These are phyloP conservation scores for Chelonia mydas DNA, from an alignment of 2,797 vertebrate genomes.

Conservation along the genomic window DNA sequence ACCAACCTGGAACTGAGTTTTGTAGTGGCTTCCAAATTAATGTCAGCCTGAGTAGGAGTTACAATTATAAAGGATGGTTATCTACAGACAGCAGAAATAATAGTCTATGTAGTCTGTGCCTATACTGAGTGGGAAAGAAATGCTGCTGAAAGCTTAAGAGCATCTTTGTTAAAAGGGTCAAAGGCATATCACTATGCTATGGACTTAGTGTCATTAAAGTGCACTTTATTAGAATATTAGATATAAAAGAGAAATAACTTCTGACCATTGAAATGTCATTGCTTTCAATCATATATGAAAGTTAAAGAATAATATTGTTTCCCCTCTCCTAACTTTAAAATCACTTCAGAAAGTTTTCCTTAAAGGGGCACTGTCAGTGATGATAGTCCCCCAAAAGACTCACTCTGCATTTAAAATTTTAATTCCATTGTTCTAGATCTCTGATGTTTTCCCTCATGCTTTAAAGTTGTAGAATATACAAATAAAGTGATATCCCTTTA, in stretches of 20 bases:
- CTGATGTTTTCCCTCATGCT: background rate
- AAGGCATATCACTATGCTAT: background rate
- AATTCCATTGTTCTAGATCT: background rate
- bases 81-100: background rate
- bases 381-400: background rate
- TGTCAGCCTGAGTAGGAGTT: background rate
- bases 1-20: background rate
- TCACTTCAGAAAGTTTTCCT: background rate
- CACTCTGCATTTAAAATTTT: background rate
- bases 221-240: conserved; percentile 1
- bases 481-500: background rate
- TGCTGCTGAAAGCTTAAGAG: conserved; percentile 4
- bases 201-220: background rate
- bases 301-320: conserved; percentile 16
- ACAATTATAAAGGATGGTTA: background rate
- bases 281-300: conserved; percentile 3
- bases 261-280: conserved; percentile 28
- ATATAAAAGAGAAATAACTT: background rate
- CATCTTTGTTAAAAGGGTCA: conserved; percentile 33
- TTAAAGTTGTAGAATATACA: background rate
- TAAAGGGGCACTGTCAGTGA: background rate
- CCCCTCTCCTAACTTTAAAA: background rate
- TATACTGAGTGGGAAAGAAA: background rate
- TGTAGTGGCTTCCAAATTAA: background rate
- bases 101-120: background rate